Base-by-base conservation (phyloP, 2,888 invertebrate genomes). In the Polydrusus cervinus region DNA sequence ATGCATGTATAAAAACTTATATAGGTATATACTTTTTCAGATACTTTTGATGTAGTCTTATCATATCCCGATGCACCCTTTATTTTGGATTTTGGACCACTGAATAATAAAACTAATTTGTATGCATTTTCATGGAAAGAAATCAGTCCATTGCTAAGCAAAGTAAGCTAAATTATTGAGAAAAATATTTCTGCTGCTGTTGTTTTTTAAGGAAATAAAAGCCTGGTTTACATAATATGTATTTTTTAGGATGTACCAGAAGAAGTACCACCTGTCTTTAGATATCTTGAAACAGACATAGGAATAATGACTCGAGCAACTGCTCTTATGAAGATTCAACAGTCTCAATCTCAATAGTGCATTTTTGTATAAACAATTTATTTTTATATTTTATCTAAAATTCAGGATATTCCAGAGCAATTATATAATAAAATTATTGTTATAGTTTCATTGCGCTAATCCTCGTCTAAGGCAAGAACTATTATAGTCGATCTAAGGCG, bases 101-200 rank as follows among this genome's bases (percentile, higher is more conserved):
- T 87, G 40, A 86, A 85, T 79, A 82, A 75, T 71, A 85, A 85
- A 78, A 83, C 84, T 1, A 83, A 85, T 78, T 80, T 87, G 57
- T 84, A 86, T 81, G 86, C 86, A 47, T 87, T 86, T 79, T 78
- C 78, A 16, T 87, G 87, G 87, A 83, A 84, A 34, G 87, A 87
- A 80, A 84, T 87, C 61, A 81, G 83, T 60, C 82, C 82, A n/a
- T 81, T 87, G 69, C 78, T 87, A 20, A 81, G 81, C 55, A 85
- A 83, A 76, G 83, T 83, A 78, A 47, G 65, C 38, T 68, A 3
- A 13, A 9, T 25, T 65, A 18, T 65, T 34, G 53, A 34, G n/a
- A 25, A 43, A 47, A 45, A 47, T 20, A 6, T 38, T n/a, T 13
- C 38, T 7, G 1, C n/a, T 34, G 2, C 10, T 38, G 25, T 5